phyloP scores from a whole-genome alignment of 1,140 invertebrate species.

The Trachymyrmex cornetzi region DNA sequence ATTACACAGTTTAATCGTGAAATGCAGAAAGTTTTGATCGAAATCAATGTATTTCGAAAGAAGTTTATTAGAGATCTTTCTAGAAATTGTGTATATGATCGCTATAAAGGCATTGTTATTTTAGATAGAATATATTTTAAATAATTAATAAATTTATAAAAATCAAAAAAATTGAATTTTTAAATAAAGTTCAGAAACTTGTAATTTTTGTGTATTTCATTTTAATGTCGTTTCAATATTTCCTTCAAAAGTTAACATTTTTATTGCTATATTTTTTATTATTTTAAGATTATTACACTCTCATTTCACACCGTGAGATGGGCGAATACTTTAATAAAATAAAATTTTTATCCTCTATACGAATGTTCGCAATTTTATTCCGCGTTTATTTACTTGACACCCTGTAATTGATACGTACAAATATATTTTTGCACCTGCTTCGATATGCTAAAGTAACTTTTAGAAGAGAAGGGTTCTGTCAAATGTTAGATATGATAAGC shows the following conservation, averaged over 20 bases:
- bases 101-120: too few relatives aligned
- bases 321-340: not conserved
- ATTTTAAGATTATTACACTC: not conserved
- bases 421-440: slow-evolving; percentile 19
- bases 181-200: too few relatives aligned
- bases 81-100: too few relatives aligned
- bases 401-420: not conserved
- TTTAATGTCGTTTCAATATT: not conserved
- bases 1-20: too few relatives aligned
- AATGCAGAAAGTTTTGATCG: too few relatives aligned
- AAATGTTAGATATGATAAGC: slow-evolving; percentile 53
- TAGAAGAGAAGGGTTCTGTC: slow-evolving; percentile 27
- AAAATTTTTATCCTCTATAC: not conserved
- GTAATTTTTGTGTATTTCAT: not conserved
- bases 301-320: not conserved
- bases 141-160: too few relatives aligned
- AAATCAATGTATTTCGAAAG: too few relatives aligned
- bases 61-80: too few relatives aligned
- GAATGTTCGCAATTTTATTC: not conserved
- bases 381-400: not conserved
- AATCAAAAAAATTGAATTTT: too few relatives aligned
- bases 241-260: not conserved
- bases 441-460: slow-evolving; percentile 11
- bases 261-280: slow-evolving; percentile 6
- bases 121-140: too few relatives aligned